These are phyloP conservation scores for Hymenopus coronatus DNA, from an alignment of 2,888 invertebrate genomes.

Conservation along the genomic window DNA sequence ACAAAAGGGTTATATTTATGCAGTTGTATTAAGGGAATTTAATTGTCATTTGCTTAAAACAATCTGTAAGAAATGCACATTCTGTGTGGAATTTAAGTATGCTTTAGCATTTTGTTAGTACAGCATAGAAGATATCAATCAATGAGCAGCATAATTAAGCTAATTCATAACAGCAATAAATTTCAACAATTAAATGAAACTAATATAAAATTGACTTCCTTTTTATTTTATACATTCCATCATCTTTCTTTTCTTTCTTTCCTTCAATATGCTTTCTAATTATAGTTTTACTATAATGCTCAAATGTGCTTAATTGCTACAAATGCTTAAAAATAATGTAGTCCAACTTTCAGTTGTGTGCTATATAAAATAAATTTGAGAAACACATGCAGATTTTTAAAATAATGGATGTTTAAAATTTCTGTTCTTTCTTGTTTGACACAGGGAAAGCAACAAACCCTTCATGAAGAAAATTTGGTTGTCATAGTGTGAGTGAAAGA, in stretches of 20 bases:
- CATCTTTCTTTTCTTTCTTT: background rate
- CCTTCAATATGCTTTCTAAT: background rate
- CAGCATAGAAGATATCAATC: background rate
- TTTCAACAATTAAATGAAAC: background rate
- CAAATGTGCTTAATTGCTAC: background rate
- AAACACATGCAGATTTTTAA: too few relatives aligned
- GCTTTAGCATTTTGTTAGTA: background rate
- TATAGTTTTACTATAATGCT: background rate
- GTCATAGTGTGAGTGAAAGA: too few relatives aligned
- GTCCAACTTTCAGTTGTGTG: background rate
- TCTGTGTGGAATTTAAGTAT: background rate
- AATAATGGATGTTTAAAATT: too few relatives aligned
- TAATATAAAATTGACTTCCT: background rate
- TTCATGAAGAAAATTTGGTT: too few relatives aligned
- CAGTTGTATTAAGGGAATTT: background rate
- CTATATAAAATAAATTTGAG: too few relatives aligned
- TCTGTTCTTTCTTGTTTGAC: too few relatives aligned
- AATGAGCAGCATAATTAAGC: background rate
- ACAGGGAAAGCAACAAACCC: too few relatives aligned
- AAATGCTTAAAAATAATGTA: background rate
- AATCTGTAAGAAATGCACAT: constrained; percentile 9
- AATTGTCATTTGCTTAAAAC: background rate
- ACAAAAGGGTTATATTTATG: background rate
- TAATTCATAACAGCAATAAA: background rate
- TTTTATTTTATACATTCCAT: background rate